Conservation (phyloP, 1,140 invertebrate species). For the Trichonephila clavata region DNA sequence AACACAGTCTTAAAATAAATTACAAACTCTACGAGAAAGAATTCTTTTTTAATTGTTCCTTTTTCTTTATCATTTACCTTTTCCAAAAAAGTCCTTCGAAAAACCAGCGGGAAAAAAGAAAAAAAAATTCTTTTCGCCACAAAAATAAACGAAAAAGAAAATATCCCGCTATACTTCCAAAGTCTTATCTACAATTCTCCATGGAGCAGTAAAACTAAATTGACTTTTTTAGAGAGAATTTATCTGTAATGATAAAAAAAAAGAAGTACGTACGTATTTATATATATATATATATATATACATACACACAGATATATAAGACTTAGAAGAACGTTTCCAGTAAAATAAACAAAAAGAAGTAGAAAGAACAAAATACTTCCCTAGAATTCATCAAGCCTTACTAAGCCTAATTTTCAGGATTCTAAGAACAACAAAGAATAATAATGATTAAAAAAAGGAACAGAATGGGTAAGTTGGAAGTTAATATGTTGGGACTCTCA, state of each 20-base stretch:
- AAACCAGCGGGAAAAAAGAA: background rate
- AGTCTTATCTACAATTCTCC: background rate
- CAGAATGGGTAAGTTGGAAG: conserved; percentile 6
- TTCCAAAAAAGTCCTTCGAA: background rate
- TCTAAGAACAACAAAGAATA: background rate
- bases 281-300: no score
- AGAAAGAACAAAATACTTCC: background rate
- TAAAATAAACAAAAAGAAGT: background rate
- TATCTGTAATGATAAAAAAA: conserved; percentile 43
- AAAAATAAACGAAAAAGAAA: background rate
- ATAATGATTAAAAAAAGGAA: background rate
- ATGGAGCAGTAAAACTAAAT: conserved; percentile 55
- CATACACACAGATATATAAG: background rate
- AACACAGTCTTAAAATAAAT: background rate
- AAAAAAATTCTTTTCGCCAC: background rate
- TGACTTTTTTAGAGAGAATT: conserved; percentile 52
- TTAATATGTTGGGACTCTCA: conserved; percentile 22
- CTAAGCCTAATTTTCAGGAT: conserved; percentile 19
- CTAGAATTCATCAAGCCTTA: conserved; percentile 35
- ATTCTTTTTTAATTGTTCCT: background rate
- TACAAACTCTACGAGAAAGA: background rate
- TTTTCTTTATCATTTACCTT: conserved; percentile 14
- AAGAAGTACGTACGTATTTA: background rate
- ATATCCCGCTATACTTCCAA: background rate
- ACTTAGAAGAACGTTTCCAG: background rate